Evolutionary conservation across 23 tunicate genomes (phyloP).

Genomic region (Botrylloides violaceus): DNA sequence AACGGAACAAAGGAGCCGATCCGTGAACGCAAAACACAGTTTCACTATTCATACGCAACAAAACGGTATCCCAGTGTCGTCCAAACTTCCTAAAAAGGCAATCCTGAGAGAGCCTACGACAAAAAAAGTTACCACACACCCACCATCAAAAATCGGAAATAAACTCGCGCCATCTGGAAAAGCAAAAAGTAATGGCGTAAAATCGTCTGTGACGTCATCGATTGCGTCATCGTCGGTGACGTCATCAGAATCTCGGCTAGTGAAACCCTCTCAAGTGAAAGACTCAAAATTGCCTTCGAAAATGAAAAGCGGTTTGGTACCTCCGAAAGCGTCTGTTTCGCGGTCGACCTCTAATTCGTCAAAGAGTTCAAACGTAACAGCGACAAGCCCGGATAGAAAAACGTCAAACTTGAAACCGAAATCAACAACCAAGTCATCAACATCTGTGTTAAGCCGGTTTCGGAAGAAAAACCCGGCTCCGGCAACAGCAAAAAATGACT

Average conservation of each 20-base stretch:
- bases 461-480: constrained; percentile 41
- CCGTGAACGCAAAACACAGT: constrained; percentile 82
- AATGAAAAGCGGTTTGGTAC: constrained; percentile 13
- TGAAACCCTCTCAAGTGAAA: background rate
- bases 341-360: constrained; percentile 19
- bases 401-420: constrained; percentile 19
- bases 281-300: constrained; percentile 9
- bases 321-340: constrained; percentile 15
- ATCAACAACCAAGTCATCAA: constrained; percentile 4
- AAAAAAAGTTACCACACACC: constrained; percentile 22
- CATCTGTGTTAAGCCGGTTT: constrained; percentile 61
- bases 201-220: constrained; percentile 10
- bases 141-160: background rate
- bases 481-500: background rate
- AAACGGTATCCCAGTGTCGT: too few species aligned
- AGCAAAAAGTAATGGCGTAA: background rate
- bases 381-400: background rate
- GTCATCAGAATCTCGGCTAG: background rate
- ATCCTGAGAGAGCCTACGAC: constrained; percentile 25
- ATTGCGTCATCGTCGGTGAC: background rate
- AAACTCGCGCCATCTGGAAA: background rate
- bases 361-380: constrained; percentile 14
- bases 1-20: constrained; percentile 66
- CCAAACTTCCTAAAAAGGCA: too few species aligned
- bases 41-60: constrained; percentile 31